Conservation (phyloP, 2,888 invertebrate genomes). For the Muscina levida region DNA sequence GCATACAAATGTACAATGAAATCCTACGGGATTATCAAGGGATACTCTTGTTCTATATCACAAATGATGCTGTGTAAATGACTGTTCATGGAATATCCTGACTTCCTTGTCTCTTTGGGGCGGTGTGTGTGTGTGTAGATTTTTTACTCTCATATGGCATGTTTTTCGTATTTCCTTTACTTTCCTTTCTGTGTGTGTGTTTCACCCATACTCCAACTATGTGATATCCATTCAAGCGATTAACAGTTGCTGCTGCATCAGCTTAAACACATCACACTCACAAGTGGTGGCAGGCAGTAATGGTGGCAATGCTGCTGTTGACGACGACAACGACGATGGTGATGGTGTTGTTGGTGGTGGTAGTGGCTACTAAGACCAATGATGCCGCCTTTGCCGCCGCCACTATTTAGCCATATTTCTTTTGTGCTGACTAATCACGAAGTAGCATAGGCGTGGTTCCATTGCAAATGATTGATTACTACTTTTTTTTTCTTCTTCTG, state of each 20-base stretch:
- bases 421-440: slow-evolving; percentile 78
- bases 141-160: neutral
- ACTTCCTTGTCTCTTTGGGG: neutral
- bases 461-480: slow-evolving; percentile 77
- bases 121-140: slow-evolving; percentile 22
- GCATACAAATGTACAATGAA: no score
- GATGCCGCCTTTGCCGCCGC: slow-evolving; percentile 70
- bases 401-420: slow-evolving; percentile 70
- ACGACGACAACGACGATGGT: no score
- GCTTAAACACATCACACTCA: slow-evolving; percentile 47
- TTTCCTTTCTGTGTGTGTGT: slow-evolving; percentile 10
- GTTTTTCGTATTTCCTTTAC: neutral
- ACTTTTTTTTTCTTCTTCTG: slow-evolving; percentile 66
- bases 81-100: no score
- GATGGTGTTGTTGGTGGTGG: no score
- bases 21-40: no score
- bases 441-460: slow-evolving; percentile 78
- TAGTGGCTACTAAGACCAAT: slow-evolving; percentile 70
- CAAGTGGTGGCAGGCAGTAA: neutral
- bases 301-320: no score
- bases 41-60: no score
- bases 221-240: slow-evolving; percentile 23
- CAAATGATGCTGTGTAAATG: no score
- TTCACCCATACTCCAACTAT: neutral
- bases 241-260: slow-evolving; percentile 30